Conservation (phyloP, 2,888 invertebrate genomes). For the Aphelenchoides bicaudatus region DNA sequence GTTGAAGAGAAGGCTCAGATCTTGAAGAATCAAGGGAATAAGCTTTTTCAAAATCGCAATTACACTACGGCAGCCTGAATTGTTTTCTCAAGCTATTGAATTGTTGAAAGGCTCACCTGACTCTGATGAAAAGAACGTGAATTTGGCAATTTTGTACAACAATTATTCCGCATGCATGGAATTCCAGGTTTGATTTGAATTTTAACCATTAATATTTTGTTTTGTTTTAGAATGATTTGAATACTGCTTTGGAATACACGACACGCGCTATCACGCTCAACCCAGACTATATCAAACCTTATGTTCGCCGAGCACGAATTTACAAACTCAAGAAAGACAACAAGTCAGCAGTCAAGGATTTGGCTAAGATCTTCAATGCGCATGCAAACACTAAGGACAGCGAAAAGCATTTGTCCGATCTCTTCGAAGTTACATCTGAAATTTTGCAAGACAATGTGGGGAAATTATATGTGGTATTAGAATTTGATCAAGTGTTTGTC, state of each 20-base stretch:
- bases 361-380: neutral
- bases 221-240: constrained; percentile 3
- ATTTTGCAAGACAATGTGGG: neutral
- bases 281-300: constrained; percentile 12
- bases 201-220: neutral
- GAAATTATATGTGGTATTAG: neutral
- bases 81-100: constrained; percentile 4
- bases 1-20: neutral
- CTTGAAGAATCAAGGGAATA: constrained; percentile 12
- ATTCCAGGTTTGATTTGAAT: constrained; percentile 2
- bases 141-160: constrained; percentile 5
- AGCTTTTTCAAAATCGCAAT: neutral
- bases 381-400: neutral
- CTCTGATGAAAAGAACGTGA: neutral
- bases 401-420: neutral
- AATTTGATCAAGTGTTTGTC: neutral
- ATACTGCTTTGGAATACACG: constrained; percentile 14
- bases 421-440: neutral
- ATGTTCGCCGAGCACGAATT: constrained; percentile 11
- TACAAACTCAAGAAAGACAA: constrained; percentile 7
- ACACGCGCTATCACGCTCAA: neutral
- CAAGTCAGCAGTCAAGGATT: neutral
- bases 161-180: constrained; percentile 13
- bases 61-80: neutral
- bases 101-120: constrained; percentile 1